Evolutionary conservation across 2,113 vertebrate species (phyloP).

Genomic region (Colinus virginianus): DNA sequence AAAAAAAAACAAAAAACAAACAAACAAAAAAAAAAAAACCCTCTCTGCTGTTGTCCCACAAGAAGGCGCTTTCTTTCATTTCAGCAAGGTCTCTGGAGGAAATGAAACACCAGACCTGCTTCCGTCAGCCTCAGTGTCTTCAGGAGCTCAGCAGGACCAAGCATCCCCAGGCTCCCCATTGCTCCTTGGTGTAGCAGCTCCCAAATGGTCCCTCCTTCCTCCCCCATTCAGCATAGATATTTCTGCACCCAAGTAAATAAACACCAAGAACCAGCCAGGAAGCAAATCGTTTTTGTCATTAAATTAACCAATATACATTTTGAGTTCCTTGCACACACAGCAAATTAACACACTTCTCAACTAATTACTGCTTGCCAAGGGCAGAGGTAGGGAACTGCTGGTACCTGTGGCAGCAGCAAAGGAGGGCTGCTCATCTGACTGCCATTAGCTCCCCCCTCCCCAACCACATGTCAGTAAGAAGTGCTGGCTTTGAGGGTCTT

Average conservation of each 20-base stretch:
- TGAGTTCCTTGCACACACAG: accelerated
- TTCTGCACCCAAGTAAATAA: neutral
- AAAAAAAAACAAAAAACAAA: too few species aligned
- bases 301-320: neutral
- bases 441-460: neutral
- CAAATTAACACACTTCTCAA: neutral
- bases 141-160: neutral
- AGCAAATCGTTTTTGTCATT: neutral
- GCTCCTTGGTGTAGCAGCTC: neutral
- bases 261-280: neutral
- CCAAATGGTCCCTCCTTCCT: accelerated
- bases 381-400: neutral
- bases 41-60: accelerated
- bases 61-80: neutral
- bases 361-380: accelerated
- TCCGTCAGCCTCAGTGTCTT: accelerated
- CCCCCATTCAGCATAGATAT: accelerated
- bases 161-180: neutral
- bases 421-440: neutral
- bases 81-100: neutral
- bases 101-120: accelerated
- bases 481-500: neutral
- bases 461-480: accelerated
- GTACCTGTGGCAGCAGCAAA: neutral
- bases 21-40: too few species aligned